Evolutionary conservation across 2,113 vertebrate genomes (phyloP).

Genomic region (Gopherus evgoodei): DNA sequence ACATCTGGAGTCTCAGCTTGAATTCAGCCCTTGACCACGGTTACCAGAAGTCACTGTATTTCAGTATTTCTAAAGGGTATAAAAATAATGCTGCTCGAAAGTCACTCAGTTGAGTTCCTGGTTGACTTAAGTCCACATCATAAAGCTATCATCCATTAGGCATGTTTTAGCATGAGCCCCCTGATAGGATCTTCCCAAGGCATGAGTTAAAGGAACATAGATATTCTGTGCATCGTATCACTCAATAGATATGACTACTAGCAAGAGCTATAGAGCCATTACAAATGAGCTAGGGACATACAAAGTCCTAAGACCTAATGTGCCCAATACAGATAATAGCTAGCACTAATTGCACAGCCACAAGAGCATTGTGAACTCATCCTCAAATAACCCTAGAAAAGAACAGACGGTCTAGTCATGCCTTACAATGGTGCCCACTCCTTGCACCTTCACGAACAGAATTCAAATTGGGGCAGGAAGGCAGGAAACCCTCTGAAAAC

Average conservation of each 20-base stretch:
- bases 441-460: neutral
- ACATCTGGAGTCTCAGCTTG: conserved; percentile 41
- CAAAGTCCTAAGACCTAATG: neutral
- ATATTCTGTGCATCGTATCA: conserved; percentile 9
- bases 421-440: neutral
- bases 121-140: fast-evolving
- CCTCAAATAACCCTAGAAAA: neutral
- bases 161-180: conserved; percentile 36
- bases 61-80: fast-evolving
- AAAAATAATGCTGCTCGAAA: fast-evolving
- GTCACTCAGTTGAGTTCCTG: neutral
- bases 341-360: neutral
- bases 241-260: conserved; percentile 33
- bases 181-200: conserved; percentile 28
- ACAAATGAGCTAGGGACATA: conserved; percentile 47
- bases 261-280: neutral
- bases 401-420: neutral
- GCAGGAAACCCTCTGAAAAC: neutral
- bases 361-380: neutral
- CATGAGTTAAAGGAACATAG: neutral
- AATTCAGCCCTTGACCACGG: neutral
- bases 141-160: fast-evolving
- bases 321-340: conserved; percentile 14
- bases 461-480: neutral
- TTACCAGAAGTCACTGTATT: neutral